A percentile compares a stretch with the other conserved stretches of the same genome.
These are phyloP conservation scores for Andrena dorsata DNA, from an alignment of 2,888 invertebrate species.

Conservation along the genomic window DNA sequence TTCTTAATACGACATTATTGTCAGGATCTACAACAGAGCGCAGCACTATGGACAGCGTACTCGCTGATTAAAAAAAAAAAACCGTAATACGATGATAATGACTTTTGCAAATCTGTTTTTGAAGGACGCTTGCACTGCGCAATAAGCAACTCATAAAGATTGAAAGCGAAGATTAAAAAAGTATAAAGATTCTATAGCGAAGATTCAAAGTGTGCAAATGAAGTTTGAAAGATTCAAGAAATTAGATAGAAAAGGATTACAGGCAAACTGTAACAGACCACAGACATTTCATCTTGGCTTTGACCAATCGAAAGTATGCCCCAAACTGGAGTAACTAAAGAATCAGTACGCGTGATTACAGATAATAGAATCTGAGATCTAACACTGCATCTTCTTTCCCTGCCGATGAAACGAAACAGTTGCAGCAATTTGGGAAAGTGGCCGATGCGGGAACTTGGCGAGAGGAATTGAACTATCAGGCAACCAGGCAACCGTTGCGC, in stretches of 20 bases:
- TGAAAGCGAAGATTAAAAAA: neutral
- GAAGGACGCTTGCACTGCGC: neutral
- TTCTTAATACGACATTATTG: conserved; percentile 36
- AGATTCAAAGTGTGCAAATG: neutral
- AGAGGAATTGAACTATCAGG: neutral
- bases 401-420: too few relatives aligned
- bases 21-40: conserved; percentile 21
- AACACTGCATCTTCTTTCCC: too few relatives aligned
- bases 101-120: neutral
- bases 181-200: neutral
- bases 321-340: too few relatives aligned
- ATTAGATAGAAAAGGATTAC: too few relatives aligned
- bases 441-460: neutral
- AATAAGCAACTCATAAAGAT: neutral
- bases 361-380: too few relatives aligned
- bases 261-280: too few relatives aligned
- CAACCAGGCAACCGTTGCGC: too few relatives aligned
- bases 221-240: neutral
- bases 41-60: neutral
- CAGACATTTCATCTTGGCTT: too few relatives aligned
- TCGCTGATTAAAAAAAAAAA: conserved; percentile 4
- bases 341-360: too few relatives aligned
- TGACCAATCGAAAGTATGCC: too few relatives aligned
- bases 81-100: conserved; percentile 4
- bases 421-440: too few relatives aligned